Evolutionary conservation across 2,113 vertebrate species (phyloP).

Genomic region (Brachyistius frenatus): DNA sequence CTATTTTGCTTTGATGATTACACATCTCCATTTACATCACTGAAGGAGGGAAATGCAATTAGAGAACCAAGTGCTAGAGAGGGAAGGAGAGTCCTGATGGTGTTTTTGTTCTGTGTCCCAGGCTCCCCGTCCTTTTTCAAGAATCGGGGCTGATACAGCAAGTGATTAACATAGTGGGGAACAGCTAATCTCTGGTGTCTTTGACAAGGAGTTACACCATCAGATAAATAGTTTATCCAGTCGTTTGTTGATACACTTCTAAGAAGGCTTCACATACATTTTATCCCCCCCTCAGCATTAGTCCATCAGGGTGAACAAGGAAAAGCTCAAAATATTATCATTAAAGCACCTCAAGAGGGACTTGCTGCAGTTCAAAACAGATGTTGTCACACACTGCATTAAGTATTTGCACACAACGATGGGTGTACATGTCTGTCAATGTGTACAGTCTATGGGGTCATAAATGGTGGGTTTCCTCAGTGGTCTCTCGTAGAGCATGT

Average conservation of each 20-base stretch:
- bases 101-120: conserved; percentile 63
- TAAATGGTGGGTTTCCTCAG: conserved; percentile 5
- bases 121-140: conserved; percentile 37
- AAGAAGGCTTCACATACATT: not conserved
- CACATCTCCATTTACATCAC: conserved; percentile 76
- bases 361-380: not conserved
- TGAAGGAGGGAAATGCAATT: conserved; percentile 78
- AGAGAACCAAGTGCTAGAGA: conserved; percentile 56
- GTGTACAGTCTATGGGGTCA: not conserved
- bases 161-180: conserved; percentile 43
- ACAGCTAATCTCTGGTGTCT: conserved; percentile 16
- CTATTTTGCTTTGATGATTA: conserved; percentile 82
- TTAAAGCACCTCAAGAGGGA: not conserved
- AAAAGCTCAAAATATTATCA: not conserved
- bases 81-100: conserved; percentile 51
- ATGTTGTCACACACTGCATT: not conserved
- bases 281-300: not conserved
- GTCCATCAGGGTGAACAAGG: not conserved
- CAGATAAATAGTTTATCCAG: conserved; percentile 1
- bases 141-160: conserved; percentile 34
- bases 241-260: conserved; percentile 5
- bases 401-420: not conserved
- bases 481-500: not conserved
- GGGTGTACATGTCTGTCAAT: not conserved
- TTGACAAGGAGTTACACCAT: conserved; percentile 10